These are phyloP conservation scores for Panonychus citri DNA, from an alignment of 1,140 invertebrate species.

Conservation along the genomic window DNA sequence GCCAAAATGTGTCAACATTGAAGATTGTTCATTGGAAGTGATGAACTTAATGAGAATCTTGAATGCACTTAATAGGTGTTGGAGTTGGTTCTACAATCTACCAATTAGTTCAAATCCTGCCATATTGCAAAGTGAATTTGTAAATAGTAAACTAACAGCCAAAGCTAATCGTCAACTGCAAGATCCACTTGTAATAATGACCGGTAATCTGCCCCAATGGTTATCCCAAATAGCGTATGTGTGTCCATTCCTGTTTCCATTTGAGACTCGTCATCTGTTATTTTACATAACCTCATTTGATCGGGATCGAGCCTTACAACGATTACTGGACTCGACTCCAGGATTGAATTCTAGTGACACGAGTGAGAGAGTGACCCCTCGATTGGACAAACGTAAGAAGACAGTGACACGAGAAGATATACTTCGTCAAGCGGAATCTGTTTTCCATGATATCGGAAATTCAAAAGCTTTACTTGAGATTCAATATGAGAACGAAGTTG, in stretches of 20 bases:
- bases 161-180: slow-evolving; percentile 89
- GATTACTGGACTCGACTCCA: slow-evolving; percentile 63
- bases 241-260: slow-evolving; percentile 86
- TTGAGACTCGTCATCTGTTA: slow-evolving; percentile 78
- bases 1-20: slow-evolving; percentile 47
- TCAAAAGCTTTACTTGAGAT: slow-evolving; percentile 80
- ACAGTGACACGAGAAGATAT: slow-evolving; percentile 79
- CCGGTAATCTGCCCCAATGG: slow-evolving; percentile 85
- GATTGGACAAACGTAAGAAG: slow-evolving; percentile 59
- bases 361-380: slow-evolving; percentile 67
- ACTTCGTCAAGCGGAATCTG: slow-evolving; percentile 79
- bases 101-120: slow-evolving; percentile 13
- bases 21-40: slow-evolving; percentile 73
- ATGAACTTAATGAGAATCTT: slow-evolving; percentile 71
- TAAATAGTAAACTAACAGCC: slow-evolving; percentile 56
- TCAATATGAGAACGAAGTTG: slow-evolving; percentile 93
- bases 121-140: slow-evolving; percentile 32
- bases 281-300: slow-evolving; percentile 93
- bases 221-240: slow-evolving; percentile 73
- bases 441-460: slow-evolving; percentile 73
- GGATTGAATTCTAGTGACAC: slow-evolving; percentile 45
- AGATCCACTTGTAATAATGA: slow-evolving; percentile 92
- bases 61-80: slow-evolving; percentile 70
- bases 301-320: slow-evolving; percentile 72
- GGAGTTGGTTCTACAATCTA: slow-evolving; percentile 49